Base-by-base conservation (phyloP, 2,797 vertebrate genomes). In the Lutjanus campechanus region DNA sequence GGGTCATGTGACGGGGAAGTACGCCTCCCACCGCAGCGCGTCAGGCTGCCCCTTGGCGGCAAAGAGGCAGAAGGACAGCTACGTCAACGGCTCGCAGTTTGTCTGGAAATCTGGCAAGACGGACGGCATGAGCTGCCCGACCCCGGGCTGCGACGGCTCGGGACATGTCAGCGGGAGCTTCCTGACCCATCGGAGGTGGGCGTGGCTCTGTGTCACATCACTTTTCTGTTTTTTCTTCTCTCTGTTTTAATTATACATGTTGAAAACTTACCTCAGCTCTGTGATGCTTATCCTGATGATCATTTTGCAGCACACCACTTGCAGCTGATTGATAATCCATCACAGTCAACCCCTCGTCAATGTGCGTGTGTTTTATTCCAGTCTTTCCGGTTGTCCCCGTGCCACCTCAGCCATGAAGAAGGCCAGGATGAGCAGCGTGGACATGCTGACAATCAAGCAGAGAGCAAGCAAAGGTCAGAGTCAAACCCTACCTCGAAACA, bases 331-430 rank as follows among this genome's bases (percentile, higher is more conserved):
- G 8, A 44, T 13, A 15, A n/a, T 17, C 16, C 15, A 19, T 19
- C 6, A 1, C 16, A 43, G 59, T 12, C 44, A 59, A 59, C 20
- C 12, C 70, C 59, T 69, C 11, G 13, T 62, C 56, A 17, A 53
- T 11, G 8, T 55, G 20, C n/a, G 22, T 77, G 12, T 72, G 20
- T 69, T 44, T 91, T 67, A 49, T 20, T 46, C 10, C 94, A 99
- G 98, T 93, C 96, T 99, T 82, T 99, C 98, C 29, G 98, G 98
- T 75, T 99, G 98, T 90, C 98, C 98, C 4, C 96, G 98, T 64
- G 98, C 98, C 85, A 97, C 97, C 8, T 97, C 97, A 7, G 97
- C 98, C 76, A 99, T 99, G 98, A 99, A 99, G 96, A 99, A 99
- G 86, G 96, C 98, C 61, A 96, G 98, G 80, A 96, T 99, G 93